Evolutionary conservation across 2,113 vertebrate genomes (phyloP), one percentile per base, ranked within the genome.

Genomic region (Casuarius casuarius): DNA sequence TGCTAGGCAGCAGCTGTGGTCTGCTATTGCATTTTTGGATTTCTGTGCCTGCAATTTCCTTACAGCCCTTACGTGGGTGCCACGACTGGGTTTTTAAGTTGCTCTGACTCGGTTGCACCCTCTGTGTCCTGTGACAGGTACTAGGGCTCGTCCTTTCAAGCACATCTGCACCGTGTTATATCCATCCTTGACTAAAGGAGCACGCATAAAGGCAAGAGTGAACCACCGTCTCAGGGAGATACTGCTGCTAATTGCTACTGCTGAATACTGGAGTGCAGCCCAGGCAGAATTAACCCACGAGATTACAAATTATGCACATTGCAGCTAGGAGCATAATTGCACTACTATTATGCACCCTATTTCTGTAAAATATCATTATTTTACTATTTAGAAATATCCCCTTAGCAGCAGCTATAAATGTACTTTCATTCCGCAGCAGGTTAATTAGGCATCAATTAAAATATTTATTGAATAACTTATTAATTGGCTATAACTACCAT

Each of bases 281-380:
- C 40, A 0, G 95, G 92, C 81, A 94, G 89, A 96, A 96, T 91
- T 97, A 96, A 97, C 95, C 91, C 92, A 87, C 63, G 82, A 94
- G 84, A 97, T 96, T 89, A 84, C 59, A 97, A 91, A 91, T 96
- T 94, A 95, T 40, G 52, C 92, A 96, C 71, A 87, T 92, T 89
- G 86, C 52, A 89, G 72, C 90, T 95, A 95, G 70, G 13, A 95
- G 66, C 87, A 70, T 94, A 95, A 97, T 94, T 96, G 87, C 56
- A 89, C 81, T 91, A 71, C 49, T 92, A 92, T 97, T 96, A 90
- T 96, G 80, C 6, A 75, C 70, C 56, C 11, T 0, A 44, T 94
- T 96, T 97, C 91, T 83, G 42, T 91, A 95, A 97, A 97, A 97
- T 91, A 58, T 52, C 83, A 74, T 96, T 95, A 97, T 97, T 96